Base-by-base conservation (phyloP, 2,888 invertebrate genomes). In the Conus canariensis region DNA sequence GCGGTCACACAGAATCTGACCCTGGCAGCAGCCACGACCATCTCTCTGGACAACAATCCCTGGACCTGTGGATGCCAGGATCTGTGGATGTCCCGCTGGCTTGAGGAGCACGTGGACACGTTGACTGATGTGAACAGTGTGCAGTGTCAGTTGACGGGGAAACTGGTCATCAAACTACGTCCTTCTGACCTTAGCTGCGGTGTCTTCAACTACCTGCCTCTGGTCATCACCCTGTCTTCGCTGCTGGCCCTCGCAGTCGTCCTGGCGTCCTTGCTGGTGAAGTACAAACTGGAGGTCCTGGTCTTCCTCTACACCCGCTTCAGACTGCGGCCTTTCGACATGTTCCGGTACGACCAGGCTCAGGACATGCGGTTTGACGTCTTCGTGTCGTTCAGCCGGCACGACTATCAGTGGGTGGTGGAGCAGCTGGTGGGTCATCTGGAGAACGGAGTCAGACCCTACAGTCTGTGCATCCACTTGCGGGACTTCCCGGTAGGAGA, bases 401-500 rank as follows among this genome's bases (percentile, higher is more conserved):
- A 92, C 67, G 98, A 98, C 96, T 98, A 98, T 96, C 97, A 98
- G 88, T 98, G 98, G 97, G 98, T 98, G 86, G 97, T 98, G 67
- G 98, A 98, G 95, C 98, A 98, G 94, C 97, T 98, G 88, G 98
- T 98, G 56, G 98, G 98, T 30, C 97, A 98, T 92, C 96, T 98
- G 92, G 98, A 98, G 90, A 96, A 98, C 98, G 83, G 90, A 0
- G 80, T 86, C 0, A 74, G 87, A 12, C 92, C 92, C 30, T 98
- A 98, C 89, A 92, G 91, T 12, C 90, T 94, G 74, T 93, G 93
- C 83, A 91, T 95, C 7, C 94, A 95, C 80, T 93, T 94, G 85
- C 90, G 94, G 90, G 95, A 92, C 93, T 95, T 94, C 93, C 93
- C 92, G 10, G 89, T 93, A 25, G 93, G 95, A 5, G 95, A 94